Evolutionary conservation across 2,113 vertebrate genomes (phyloP), one percentile per base, ranked within the genome.

Genomic region (Orycteropus afer): DNA sequence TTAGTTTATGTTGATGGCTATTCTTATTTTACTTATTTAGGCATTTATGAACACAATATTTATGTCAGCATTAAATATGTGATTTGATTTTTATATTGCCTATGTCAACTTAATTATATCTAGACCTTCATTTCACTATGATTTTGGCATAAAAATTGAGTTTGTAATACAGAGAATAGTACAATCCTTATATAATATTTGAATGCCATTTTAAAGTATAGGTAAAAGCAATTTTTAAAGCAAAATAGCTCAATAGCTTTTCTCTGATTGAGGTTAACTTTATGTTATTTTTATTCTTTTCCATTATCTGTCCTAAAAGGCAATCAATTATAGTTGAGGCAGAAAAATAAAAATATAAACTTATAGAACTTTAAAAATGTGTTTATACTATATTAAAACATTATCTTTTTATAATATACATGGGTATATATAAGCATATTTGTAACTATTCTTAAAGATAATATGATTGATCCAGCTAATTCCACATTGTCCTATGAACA

Each of bases 61-160:
- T 42, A 67, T 83, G 63, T 3, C 25, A 85, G 79, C 15, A 84
- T 87, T 93, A 55, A 8, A 67, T 32, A 82, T 37, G 76, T 87
- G 7, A 34, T 59, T 40, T 71, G 59, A 57, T 2, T 82, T 90
- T 86, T 89, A 91, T 73, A 71, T 47, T 84, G 25, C 10, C 71
- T 92, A 47, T 83, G 29, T 86, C n/a, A 90, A 94, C 40, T 47
- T 67, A 89, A 78, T 73, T 86, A 90, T 25, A 90, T 78, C 0
- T 77, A 71, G 11, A 86, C 42, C 18, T 65, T 51, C 10, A 59
- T 94, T 92, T 79, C 27, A 57, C 15, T 79, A 59, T 47, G 18
- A 79, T 78, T 82, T 57, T 63, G 51, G n/a, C 20, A 29, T 82
- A 94, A 78, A 96, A 77, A 63, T 78, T 95, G 32, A 86, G 23